phyloP scores from a whole-genome alignment of 1,140 invertebrate species.

The Teleopsis dalmanni region DNA sequence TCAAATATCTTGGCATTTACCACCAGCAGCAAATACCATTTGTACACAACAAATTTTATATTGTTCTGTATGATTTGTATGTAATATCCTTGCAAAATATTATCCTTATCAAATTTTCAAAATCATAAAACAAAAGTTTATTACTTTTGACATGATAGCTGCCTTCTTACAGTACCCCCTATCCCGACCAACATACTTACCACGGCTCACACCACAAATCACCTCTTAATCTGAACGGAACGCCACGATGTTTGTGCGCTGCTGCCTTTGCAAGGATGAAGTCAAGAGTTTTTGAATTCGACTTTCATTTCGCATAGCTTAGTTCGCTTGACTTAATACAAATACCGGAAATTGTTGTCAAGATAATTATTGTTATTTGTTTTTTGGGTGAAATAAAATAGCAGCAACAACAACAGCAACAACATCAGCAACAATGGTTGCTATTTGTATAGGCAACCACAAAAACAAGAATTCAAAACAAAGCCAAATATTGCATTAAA shows the following conservation, averaged over 20 bases:
- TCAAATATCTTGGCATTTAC: slow-evolving; percentile 28
- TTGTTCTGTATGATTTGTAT: not conserved
- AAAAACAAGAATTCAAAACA: no score
- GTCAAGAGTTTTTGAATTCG: not conserved
- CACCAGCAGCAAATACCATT: slow-evolving; percentile 3
- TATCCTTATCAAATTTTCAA: slow-evolving; percentile 20
- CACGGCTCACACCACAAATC: no score
- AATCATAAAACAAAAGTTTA: slow-evolving; percentile 24
- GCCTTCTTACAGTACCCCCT: no score
- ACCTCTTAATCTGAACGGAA: no score
- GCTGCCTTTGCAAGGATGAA: no score
- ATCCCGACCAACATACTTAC: no score
- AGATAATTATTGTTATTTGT: slow-evolving; percentile 45
- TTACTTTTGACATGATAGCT: slow-evolving; percentile 20
- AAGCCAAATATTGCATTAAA: no score
- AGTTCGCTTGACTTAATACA: slow-evolving; percentile 38
- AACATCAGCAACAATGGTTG: not conserved
- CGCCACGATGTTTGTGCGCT: no score
- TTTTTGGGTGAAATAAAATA: slow-evolving; percentile 17
- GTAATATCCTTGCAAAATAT: slow-evolving; percentile 6
- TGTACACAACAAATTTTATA: not conserved
- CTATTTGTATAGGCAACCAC: no score
- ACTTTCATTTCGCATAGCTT: slow-evolving; percentile 28
- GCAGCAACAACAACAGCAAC: not conserved
- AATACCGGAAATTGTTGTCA: slow-evolving; percentile 44